Conservation (phyloP, 2,888 invertebrate genomes). For the Tetanocera ferruginea region DNA sequence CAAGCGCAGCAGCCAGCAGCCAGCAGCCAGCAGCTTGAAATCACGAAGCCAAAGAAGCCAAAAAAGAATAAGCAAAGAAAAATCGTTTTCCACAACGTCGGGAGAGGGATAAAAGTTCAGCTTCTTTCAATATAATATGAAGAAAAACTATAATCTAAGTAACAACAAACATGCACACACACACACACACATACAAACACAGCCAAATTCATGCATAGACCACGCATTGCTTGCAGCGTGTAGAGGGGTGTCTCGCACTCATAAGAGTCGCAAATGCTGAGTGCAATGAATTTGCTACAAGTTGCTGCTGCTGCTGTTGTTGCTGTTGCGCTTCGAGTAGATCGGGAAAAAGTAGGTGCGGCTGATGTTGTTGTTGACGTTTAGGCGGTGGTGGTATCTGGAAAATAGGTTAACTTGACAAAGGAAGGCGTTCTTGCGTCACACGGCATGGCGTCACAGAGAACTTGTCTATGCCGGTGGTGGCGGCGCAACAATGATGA, state of each 20-base stretch:
- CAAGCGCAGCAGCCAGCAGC: slow-evolving; percentile 37
- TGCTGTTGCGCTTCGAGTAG: slow-evolving; percentile 26
- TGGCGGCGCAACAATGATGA: neutral
- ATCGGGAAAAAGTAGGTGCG: slow-evolving; percentile 31
- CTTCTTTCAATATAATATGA: slow-evolving; percentile 32
- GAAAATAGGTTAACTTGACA: slow-evolving; percentile 44
- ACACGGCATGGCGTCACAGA: slow-evolving; percentile 26
- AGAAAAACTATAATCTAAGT: slow-evolving; percentile 35
- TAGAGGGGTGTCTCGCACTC: slow-evolving; percentile 21
- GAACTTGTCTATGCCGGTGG: slow-evolving; percentile 17
- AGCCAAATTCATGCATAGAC: slow-evolving; percentile 34
- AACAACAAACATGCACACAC: slow-evolving; percentile 2
- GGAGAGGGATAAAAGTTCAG: slow-evolving; percentile 50
- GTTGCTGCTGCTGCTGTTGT: neutral
- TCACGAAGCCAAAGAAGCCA: slow-evolving; percentile 31
- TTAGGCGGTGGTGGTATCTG: slow-evolving; percentile 20
- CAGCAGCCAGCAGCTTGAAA: slow-evolving; percentile 27
- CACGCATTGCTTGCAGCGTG: slow-evolving; percentile 42
- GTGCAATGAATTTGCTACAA: neutral
- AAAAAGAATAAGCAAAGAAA: slow-evolving; percentile 29
- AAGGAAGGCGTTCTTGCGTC: slow-evolving; percentile 50
- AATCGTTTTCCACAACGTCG: slow-evolving; percentile 28
- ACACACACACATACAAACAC: slow-evolving; percentile 4
- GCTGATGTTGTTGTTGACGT: neutral
- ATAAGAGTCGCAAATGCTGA: neutral